phyloP scores from a whole-genome alignment of 2,113 vertebrate species.

The Bettongia penicillata region DNA sequence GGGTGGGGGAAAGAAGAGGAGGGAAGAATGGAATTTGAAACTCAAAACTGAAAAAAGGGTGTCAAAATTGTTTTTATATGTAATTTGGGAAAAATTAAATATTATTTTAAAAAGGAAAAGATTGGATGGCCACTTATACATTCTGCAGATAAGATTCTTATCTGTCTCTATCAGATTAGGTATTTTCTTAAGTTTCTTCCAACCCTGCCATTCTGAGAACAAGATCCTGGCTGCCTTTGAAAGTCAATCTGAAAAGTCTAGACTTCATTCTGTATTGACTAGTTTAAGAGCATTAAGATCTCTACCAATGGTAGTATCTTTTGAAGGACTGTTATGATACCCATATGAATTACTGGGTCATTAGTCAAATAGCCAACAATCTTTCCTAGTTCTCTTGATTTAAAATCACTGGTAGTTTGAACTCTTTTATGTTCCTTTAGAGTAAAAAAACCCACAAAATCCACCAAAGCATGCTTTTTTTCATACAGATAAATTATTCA shows the following conservation, averaged over 20 bases:
- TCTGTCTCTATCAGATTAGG: background rate
- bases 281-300: background rate
- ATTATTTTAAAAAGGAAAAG: background rate
- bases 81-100: background rate
- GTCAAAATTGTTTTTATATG: background rate
- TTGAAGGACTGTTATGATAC: background rate
- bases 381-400: background rate
- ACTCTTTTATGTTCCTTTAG: background rate
- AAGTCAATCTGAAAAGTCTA: background rate
- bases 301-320: background rate
- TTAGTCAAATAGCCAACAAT: background rate
- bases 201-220: background rate
- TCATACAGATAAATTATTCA: background rate
- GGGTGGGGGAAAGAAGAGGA: too few relatives aligned
- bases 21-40: background rate
- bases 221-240: background rate
- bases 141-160: background rate
- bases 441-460: background rate
- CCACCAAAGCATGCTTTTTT: background rate
- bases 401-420: background rate
- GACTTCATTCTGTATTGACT: background rate
- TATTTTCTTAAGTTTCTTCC: background rate
- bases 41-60: background rate
- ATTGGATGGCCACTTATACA: background rate
- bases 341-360: background rate